Evolutionary conservation across 2,797 vertebrate species (phyloP).

Genomic region (Ciconia nigra): DNA sequence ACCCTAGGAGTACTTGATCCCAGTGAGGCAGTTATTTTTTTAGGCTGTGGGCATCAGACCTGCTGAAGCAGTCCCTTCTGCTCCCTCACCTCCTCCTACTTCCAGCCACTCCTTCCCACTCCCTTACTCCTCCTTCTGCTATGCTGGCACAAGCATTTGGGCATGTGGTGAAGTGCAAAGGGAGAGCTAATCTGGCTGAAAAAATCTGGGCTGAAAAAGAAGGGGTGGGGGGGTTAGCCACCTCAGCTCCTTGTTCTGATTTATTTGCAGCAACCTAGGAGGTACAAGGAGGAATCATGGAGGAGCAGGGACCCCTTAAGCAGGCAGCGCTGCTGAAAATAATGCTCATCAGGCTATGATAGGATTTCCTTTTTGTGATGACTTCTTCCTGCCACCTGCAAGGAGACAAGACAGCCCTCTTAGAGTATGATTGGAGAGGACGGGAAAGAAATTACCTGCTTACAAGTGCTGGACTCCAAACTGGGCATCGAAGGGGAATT

Average conservation of each 20-base stretch:
- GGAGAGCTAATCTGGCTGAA: constrained; percentile 32
- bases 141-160: constrained; percentile 30
- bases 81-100: constrained; percentile 48
- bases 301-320: neutral
- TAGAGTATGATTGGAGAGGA: neutral
- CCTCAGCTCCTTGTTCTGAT: neutral
- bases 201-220: constrained; percentile 22
- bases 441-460: neutral
- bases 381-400: neutral
- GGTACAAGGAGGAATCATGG: neutral
- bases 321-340: neutral
- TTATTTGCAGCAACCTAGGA: neutral
- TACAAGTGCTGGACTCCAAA: neutral
- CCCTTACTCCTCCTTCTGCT: constrained; percentile 45
- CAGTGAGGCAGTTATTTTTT: neutral
- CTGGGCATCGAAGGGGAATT: neutral
- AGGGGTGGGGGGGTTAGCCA: neutral
- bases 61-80: neutral
- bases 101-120: constrained; percentile 45
- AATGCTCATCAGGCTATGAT: neutral
- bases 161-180: constrained; percentile 50
- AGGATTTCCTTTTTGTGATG: neutral
- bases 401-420: neutral
- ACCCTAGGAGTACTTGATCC: neutral
- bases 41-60: neutral